Conservation (phyloP, 2,888 invertebrate species). For the Octonoba sinensis region DNA sequence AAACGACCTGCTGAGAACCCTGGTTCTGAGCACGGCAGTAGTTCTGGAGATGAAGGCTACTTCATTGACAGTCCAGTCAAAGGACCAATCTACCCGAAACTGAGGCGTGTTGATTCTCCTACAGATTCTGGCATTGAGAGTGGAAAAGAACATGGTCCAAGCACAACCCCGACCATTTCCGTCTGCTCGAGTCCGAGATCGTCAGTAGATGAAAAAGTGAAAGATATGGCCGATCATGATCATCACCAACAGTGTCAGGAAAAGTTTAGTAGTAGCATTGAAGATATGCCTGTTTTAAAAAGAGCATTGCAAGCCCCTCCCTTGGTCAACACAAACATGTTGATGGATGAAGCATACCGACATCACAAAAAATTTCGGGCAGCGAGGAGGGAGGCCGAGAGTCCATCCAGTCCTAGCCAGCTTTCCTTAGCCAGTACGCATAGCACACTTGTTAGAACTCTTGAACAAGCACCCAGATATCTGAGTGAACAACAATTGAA, state of each 20-base stretch:
- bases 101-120: conserved; percentile 81
- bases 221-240: conserved; percentile 72
- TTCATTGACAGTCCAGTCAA: conserved; percentile 65
- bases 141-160: conserved; percentile 84
- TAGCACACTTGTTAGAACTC: conserved; percentile 87
- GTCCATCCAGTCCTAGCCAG: conserved; percentile 60
- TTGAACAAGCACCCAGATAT: conserved; percentile 94
- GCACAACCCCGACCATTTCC: conserved; percentile 65
- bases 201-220: conserved; percentile 77
- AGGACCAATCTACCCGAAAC: conserved; percentile 56
- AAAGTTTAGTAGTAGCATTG: conserved; percentile 76
- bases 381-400: conserved; percentile 64
- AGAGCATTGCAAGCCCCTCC: conserved; percentile 93
- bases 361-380: conserved; percentile 93
- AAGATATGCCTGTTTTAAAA: conserved; percentile 94
- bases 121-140: conserved; percentile 95
- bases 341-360: conserved; percentile 95
- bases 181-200: conserved; percentile 73
- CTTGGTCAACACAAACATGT: conserved; percentile 84
- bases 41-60: conserved; percentile 78
- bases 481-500: conserved; percentile 89
- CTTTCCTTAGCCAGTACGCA: conserved; percentile 66
- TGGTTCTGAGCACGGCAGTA: conserved; percentile 74
- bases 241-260: neutral
- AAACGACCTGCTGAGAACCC: conserved; percentile 37